Evolutionary conservation across 2,113 vertebrate genomes (phyloP), one percentile per base, ranked within the genome.

Genomic region (Phalacrocorax carbo): DNA sequence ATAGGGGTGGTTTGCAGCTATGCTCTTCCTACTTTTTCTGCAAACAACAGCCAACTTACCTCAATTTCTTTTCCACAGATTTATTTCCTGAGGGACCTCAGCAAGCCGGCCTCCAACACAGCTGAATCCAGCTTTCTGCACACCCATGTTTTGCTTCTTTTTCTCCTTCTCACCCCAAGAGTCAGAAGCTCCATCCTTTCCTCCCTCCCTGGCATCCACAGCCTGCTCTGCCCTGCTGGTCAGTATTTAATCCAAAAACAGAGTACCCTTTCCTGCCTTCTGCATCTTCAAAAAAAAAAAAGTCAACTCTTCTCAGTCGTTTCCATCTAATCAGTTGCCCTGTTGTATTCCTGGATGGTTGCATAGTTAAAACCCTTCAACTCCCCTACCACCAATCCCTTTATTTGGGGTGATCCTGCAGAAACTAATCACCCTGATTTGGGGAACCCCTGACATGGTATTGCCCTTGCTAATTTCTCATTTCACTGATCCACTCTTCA

Each of bases 91-190:
- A 82, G 75, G 27, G 38, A 49, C n/a, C 32, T 71, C 51, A 68
- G 42, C 32, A 72, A 79, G 26, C 11, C 0, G 0, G 19, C 10
- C 6, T 88, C 54, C 15, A 2, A 40, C 7, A 2, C 0, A 0
- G 11, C 34, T 49, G 58, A 61, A 83, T 65, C 10, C 14, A 1
- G 9, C 7, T 77, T 93, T 61, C 52, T 72, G 25, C 20, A 13
- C 5, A 4, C 7, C 27, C 5, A 3, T 15, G 1, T 61, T 93
- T 65, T 40, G 2, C 46, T 70, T 22, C 4, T 51, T 72, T 81
- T 88, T 65, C 51, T 81, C 30, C 14, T 73, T 64, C n/a, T 83
- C 20, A 27, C 4, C 7, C 16, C 70, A 76, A 46, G 27, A 69
- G 10, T 15, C 30, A 87, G 21, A 27, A 82, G 11, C 13, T 85